Conservation (phyloP, 2,888 invertebrate species). For the Blastobasis lacticolella region DNA sequence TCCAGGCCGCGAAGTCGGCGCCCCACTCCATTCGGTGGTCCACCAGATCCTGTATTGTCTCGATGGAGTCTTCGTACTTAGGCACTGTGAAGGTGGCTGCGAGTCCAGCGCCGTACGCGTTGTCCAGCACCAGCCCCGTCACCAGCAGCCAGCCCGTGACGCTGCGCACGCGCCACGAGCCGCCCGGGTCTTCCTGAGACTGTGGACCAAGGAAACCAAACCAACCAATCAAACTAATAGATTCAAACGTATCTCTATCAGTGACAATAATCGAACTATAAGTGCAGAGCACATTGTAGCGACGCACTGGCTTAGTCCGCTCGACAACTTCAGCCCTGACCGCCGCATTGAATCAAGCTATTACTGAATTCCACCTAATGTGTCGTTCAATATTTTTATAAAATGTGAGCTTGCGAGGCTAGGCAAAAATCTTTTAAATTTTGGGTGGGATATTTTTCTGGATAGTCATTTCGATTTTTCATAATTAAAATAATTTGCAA, state of each 20-base stretch:
- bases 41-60: conserved; percentile 76
- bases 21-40: conserved; percentile 76
- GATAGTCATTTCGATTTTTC: no score
- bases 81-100: conserved; percentile 80
- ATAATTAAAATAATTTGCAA: no score
- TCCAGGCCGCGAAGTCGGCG: conserved; percentile 80
- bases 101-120: conserved; percentile 78
- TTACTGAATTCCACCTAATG: no score
- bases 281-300: neutral
- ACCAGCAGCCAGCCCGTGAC: conserved; percentile 66
- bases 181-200: conserved; percentile 32
- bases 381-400: no score
- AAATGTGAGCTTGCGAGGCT: no score
- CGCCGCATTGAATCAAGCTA: no score
- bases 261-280: neutral
- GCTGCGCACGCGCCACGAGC: conserved; percentile 50
- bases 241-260: no score
- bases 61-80: conserved; percentile 75
- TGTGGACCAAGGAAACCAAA: conserved; percentile 12
- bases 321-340: no score
- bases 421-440: no score
- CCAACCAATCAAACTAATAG: no score
- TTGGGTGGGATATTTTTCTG: no score
- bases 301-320: no score
- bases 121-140: conserved; percentile 74